Evolutionary conservation across 2,797 vertebrate species (phyloP), one percentile per base, ranked within the genome.

Genomic region (Enteromius treurensis): DNA sequence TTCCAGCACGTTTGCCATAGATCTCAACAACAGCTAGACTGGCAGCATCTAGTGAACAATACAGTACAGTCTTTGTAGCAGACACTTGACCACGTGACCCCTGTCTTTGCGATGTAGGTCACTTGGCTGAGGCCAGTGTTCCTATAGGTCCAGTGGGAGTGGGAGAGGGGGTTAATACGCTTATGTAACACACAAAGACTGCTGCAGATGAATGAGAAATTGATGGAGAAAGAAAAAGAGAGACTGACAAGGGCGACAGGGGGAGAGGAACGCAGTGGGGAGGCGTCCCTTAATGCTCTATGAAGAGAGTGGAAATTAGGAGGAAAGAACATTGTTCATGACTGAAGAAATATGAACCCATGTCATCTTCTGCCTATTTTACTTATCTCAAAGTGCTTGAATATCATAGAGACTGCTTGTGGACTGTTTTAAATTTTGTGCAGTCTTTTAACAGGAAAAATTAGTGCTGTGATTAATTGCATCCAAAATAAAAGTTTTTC

Each of bases 61-160:
- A n/a, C 26, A 34, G n/a, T 47, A 14, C 34, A 47, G 71, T 93
- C 84, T 82, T 89, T 84, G 89, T 86, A 78, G 84, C 79, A 88
- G 91, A 91, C 15, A n/a, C 17, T n/a, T 3, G 13, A n/a, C 49
- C 79, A 81, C 5, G 17, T 34, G 60, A 60, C 67, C 10, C 9
- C n/a, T 67, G 32, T 69, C 45, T 62, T 53, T 83, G 29, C 40
- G 79, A 80, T 80, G 68, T 86, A 81, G 87, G 79, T 87, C 81
- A 85, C 29, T 75, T 13, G 19, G 77, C 19, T 77, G 45, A 80
- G 80, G 78, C 29, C 80, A 79, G 69, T 85, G 80, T 49, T 47
- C 78, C 4, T 83, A 5, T 47, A 32, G 49, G 68, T 70, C 17
- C 51, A 37, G 60, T 75, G n/a, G 17, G 84, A 76, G 65, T 47